Evolutionary conservation across 2,797 vertebrate genomes (phyloP), one percentile per base, ranked within the genome.

Genomic region (Chloroceryle amazona): DNA sequence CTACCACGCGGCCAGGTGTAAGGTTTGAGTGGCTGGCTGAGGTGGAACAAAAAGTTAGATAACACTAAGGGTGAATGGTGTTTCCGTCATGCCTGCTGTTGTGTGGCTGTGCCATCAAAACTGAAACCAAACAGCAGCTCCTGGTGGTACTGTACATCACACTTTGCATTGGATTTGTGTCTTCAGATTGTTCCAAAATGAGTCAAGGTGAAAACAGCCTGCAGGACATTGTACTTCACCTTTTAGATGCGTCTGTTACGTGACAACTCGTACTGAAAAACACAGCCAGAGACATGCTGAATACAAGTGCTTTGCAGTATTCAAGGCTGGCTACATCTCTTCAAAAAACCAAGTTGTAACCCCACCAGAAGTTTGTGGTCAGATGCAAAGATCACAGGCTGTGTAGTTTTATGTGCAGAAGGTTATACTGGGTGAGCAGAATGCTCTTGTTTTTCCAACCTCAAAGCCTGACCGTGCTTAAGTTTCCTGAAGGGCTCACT

Each of bases 181-280:
- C 83, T 85, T 89, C 74, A 57, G 60, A 39, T 89, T 85, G 92
- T 86, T 96, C 78, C 91, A 85, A 28, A 67, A 42, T 86, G 83
- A 94, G 63, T 96, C 93, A 95, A 89, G 90, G 55, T 90, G 88
- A 74, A 67, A 96, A 67, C 67, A 86, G 55, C 67, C 55, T 67
- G 54, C 17, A 11, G 60, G 72, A 57, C 13, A 0, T 75, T n/a
- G 62, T 21, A 19, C 23, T 84, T 86, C 28, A 62, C 1, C 1
- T 42, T 81, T 95, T 42, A 86, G 31, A 8, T 54, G 41, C 60
- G 11, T 54, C 46, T 89, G 20, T 57, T 68, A 44, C 14, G 2
- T 71, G 60, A 41, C 89, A 55, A 67, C 57, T 92, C 71, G n/a
- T 72, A 51, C 33, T 68, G 68, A 61, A 66, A 94, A 74, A 83